These are phyloP conservation scores for Agrotis exclamationis DNA, from an alignment of 2,888 invertebrate genomes.

Conservation along the genomic window DNA sequence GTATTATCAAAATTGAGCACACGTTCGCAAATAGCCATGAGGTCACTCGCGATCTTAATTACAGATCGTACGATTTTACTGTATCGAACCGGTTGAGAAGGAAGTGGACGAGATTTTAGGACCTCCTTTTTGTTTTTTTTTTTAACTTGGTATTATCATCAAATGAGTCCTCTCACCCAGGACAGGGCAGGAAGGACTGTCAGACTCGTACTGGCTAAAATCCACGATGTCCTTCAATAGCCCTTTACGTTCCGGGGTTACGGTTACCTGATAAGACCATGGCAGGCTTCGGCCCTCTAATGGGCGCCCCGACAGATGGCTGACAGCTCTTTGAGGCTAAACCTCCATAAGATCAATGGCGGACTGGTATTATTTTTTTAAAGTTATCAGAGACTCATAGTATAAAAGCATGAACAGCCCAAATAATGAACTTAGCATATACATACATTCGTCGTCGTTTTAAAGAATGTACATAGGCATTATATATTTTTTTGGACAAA, in stretches of 20 bases:
- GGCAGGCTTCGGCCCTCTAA: too few relatives aligned
- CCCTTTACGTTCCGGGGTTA: too few relatives aligned
- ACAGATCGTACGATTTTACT: slow-evolving; percentile 61
- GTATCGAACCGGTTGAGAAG: slow-evolving; percentile 61
- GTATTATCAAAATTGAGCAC: slow-evolving; percentile 58
- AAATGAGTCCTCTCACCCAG: too few relatives aligned
- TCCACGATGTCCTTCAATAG: too few relatives aligned
- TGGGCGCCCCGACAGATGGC: too few relatives aligned
- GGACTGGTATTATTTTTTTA: slow-evolving; percentile 13
- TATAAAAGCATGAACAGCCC: background rate
- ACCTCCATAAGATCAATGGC: slow-evolving; percentile 19
- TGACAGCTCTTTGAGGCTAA: too few relatives aligned
- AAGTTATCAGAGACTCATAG: background rate
- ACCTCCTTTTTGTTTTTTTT: slow-evolving; percentile 4
- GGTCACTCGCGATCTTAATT: slow-evolving; percentile 61
- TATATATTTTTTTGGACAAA: slow-evolving; percentile 3
- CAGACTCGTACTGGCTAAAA: too few relatives aligned
- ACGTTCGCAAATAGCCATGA: slow-evolving; percentile 53
- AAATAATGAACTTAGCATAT: background rate
- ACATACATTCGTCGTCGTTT: background rate
- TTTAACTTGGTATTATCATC: too few relatives aligned
- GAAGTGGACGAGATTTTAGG: slow-evolving; percentile 50
- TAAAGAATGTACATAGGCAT: background rate
- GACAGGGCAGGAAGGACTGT: too few relatives aligned
- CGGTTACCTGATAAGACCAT: too few relatives aligned